Evolutionary conservation across 1,140 invertebrate species (phyloP).

Genomic region (Oedothorax gibbosus): DNA sequence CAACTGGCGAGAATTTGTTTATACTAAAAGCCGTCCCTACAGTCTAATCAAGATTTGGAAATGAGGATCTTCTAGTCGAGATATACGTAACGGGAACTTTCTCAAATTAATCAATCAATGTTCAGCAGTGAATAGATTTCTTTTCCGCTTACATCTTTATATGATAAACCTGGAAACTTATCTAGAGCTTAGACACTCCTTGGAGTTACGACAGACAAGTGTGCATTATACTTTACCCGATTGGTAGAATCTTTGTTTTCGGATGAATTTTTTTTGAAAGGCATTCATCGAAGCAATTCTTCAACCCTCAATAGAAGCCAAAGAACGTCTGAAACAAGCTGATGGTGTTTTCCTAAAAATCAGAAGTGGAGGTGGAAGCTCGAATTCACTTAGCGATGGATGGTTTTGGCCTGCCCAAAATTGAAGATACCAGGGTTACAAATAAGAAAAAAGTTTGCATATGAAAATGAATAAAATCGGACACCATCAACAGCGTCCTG

Average conservation of each 20-base stretch:
- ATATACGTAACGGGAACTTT: conserved; percentile 50
- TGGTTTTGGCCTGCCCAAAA: conserved; percentile 4
- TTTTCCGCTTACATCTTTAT: not conserved
- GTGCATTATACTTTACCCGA: conserved; percentile 6
- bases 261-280: conserved; percentile 8
- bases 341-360: conserved; percentile 17
- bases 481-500: not conserved
- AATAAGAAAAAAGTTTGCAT: not conserved
- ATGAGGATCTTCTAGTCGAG: conserved; percentile 50
- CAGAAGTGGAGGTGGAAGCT: conserved; percentile 4
- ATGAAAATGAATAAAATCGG: not conserved
- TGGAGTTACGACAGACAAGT: conserved; percentile 21
- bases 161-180: not conserved
- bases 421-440: not conserved
- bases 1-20: conserved; percentile 54
- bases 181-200: conserved; percentile 11
- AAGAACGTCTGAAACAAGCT: not conserved
- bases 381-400: not conserved
- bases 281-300: not conserved
- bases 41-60: conserved; percentile 56
- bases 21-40: conserved; percentile 52
- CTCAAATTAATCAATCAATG: conserved; percentile 12
- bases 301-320: not conserved
- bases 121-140: not conserved
- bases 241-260: conserved; percentile 32